These are phyloP conservation scores for Lathamus discolor DNA, from an alignment of 2,113 vertebrate genomes.

Conservation along the genomic window DNA sequence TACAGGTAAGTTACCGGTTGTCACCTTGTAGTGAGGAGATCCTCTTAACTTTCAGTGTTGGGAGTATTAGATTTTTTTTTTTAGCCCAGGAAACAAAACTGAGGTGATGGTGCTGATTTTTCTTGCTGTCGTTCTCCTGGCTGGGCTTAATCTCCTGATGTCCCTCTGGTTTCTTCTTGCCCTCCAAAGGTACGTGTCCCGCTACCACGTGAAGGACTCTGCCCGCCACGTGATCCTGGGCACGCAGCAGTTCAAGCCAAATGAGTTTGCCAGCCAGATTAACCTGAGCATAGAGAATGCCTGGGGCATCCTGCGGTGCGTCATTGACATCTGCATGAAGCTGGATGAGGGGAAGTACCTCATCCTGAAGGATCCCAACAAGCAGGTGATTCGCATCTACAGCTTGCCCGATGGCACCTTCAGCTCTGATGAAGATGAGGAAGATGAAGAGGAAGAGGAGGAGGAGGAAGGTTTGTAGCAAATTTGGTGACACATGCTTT, in stretches of 20 bases:
- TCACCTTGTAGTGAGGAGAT: not conserved
- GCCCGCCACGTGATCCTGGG: constrained; percentile 94
- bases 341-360: constrained; percentile 99
- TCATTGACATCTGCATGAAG: constrained; percentile 98
- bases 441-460: constrained; percentile 96
- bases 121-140: not conserved
- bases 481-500: not conserved
- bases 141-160: not conserved
- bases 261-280: constrained; percentile 99
- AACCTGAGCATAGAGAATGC: constrained; percentile 99
- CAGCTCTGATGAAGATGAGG: constrained; percentile 97
- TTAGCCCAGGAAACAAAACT: not conserved
- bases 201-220: constrained; percentile 96
- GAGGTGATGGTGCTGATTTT: rapidly evolving
- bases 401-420: constrained; percentile 97
- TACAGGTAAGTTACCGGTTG: not conserved
- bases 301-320: constrained; percentile 97
- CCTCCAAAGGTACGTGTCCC: constrained; percentile 87
- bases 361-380: constrained; percentile 99
- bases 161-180: not conserved
- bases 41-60: not conserved
- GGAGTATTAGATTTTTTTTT: not conserved
- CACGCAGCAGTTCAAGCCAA: constrained; percentile 98
- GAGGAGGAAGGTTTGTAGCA: constrained; percentile 85
- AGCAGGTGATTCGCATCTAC: constrained; percentile 98